Percentiles rank a stretch among this genome's conserved stretches.
phyloP scores from a whole-genome alignment of 2,797 vertebrate species.

The Leuciscus waleckii region DNA sequence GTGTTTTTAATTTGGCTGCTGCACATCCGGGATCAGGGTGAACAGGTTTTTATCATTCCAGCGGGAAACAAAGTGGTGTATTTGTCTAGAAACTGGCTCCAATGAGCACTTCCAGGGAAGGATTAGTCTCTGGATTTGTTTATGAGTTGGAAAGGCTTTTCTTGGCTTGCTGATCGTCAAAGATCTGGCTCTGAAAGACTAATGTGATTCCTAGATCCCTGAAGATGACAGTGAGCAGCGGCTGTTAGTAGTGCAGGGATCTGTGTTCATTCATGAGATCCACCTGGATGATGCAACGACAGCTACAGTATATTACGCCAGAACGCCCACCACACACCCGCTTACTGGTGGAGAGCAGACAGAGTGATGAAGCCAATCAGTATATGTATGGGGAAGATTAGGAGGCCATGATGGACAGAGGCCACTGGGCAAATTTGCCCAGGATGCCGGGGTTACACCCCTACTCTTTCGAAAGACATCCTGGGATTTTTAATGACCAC shows the following conservation, averaged over 20 bases:
- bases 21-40: neutral
- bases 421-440: no score
- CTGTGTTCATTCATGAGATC: neutral
- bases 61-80: neutral
- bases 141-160: neutral
- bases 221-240: no score
- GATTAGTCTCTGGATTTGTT: neutral
- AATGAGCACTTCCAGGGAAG: neutral
- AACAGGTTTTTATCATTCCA: neutral
- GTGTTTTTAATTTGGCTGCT: neutral
- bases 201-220: neutral
- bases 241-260: neutral
- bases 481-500: no score
- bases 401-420: no score
- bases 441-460: no score
- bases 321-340: no score
- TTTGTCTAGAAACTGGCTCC: neutral
- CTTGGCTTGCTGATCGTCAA: neutral
- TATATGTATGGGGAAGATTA: no score
- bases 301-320: no score
- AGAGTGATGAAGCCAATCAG: no score
- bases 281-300: no score
- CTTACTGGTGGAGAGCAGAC: no score
- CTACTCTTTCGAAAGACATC: no score
- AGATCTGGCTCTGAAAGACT: neutral